Evolutionary conservation across 2,113 vertebrate species (phyloP).

Genomic region (Nyctereutes procyonoides): DNA sequence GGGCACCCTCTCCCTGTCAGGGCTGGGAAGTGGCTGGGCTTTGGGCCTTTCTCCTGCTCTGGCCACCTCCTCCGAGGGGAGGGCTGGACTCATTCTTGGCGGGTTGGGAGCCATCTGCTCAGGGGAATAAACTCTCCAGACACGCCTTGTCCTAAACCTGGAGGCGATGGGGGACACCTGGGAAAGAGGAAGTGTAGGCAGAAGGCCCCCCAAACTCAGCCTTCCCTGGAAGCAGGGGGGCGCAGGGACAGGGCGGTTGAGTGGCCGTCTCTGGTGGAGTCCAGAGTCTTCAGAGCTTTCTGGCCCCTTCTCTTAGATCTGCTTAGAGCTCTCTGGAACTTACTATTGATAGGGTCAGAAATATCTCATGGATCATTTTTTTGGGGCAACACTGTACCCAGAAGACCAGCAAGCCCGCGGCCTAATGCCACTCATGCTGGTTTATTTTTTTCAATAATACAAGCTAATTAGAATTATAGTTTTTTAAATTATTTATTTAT

Average conservation of each 20-base stretch:
- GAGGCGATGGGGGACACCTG: slow-evolving; percentile 44
- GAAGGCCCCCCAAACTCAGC: slow-evolving; percentile 28
- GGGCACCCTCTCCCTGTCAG: not conserved
- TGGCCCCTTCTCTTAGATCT: too few relatives aligned
- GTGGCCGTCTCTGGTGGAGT: not conserved
- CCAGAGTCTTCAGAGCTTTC: not conserved
- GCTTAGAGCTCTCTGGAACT: not conserved
- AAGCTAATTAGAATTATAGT: not conserved
- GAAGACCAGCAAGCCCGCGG: not conserved
- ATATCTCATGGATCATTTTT: rapidly evolving
- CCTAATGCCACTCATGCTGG: not conserved
- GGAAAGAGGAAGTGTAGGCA: slow-evolving; percentile 56
- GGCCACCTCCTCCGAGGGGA: not conserved
- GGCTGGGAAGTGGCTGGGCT: not conserved
- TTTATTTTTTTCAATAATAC: not conserved
- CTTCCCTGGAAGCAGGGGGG: not conserved
- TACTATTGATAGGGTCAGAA: not conserved
- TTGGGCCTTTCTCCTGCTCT: not conserved
- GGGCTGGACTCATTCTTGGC: slow-evolving; percentile 60
- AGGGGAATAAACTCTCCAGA: slow-evolving; percentile 53
- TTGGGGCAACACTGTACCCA: not conserved
- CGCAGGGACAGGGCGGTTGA: too few relatives aligned
- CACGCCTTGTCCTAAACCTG: not conserved
- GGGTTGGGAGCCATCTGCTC: slow-evolving; percentile 54
- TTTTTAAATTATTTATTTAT: not conserved